These are phyloP conservation scores for Itoplectis maculator DNA, from an alignment of 2,888 invertebrate species.

Conservation along the genomic window DNA sequence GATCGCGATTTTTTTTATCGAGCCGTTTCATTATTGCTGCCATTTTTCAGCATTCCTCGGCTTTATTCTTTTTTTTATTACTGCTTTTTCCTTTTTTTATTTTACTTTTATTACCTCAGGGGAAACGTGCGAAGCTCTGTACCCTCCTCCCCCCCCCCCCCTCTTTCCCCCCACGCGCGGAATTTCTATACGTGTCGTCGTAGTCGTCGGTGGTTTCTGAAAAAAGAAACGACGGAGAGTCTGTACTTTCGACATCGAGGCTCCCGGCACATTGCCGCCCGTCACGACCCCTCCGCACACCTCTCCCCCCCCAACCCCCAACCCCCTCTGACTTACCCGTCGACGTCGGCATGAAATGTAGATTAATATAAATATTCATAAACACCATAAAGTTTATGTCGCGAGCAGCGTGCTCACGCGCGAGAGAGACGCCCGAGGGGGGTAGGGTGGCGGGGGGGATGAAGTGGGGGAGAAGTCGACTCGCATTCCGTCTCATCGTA, in stretches of 20 bases:
- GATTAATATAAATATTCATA: constrained; percentile 85
- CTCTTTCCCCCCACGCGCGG: neutral
- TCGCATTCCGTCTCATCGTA: constrained; percentile 81
- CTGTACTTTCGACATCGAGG: constrained; percentile 47
- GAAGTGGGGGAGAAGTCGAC: constrained; percentile 60
- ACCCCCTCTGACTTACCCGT: constrained; percentile 48
- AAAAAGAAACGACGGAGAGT: constrained; percentile 22
- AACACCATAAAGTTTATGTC: constrained; percentile 84
- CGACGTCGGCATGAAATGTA: constrained; percentile 82
- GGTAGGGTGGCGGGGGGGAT: constrained; percentile 25
- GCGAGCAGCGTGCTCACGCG: constrained; percentile 73
- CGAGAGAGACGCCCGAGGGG: constrained; percentile 20
- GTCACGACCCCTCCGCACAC: constrained; percentile 44
- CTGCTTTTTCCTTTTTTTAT: constrained; percentile 28
- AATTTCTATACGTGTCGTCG: constrained; percentile 37
- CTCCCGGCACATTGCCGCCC: constrained; percentile 57
- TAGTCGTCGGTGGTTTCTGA: constrained; percentile 10
- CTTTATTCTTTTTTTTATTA: constrained; percentile 7
- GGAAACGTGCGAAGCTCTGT: constrained; percentile 10
- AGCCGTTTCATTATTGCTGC: constrained; percentile 21
- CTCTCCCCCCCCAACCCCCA: constrained; percentile 50
- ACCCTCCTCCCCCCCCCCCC: too few relatives aligned
- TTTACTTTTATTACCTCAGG: constrained; percentile 15
- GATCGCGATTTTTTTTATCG: neutral
- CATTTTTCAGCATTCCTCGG: constrained; percentile 1